Base-by-base conservation (phyloP, 2,797 vertebrate species). In the Kryptolebias ocellatus region DNA sequence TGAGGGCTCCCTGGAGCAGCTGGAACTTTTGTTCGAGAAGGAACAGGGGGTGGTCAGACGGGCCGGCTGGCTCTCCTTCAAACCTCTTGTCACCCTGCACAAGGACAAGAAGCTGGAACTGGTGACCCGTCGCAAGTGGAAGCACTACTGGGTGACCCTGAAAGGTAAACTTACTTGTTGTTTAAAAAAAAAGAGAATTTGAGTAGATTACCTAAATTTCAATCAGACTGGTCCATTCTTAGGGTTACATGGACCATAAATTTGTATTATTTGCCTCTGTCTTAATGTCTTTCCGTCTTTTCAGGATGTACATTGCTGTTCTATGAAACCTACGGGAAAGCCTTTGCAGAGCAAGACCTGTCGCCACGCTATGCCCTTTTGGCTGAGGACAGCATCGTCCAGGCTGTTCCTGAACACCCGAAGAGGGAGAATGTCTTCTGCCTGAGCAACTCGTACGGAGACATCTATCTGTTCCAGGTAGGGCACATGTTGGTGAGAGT, bases 371-470 rank as follows among this genome's bases (percentile, higher is more conserved):
- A 96, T 0, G 96, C 96, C 54, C 92, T 98, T 65, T 90, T 97
- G 80, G 95, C 95, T 0, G 96, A 98, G 85, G 96, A 98, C 91
- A 96, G 96, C 81, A 91, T 98, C 3, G 96, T 98, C 56, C 97
- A 98, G 80, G 94, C 96, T 10, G 94, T 97, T 53, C 97, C 97
- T 0, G 97, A 98, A 62, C 96, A 98, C 74, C 96, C 96, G 42
- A 98, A 97, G 86, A 98, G 96, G 84, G 97, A 98, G 80, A 95
- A 97, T 0, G 95, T 98, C 29, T 98, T 98, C 87, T 98, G 97
- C 84, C 95, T 98, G 72, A 98, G 97, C 93, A 98, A 98, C 89
- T 94, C 95, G 8, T 96, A 96, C 0, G 96, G 96, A 29, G 96
- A 98, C 18, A 95, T 97, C 78, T 96, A 96, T 90, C 90, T 97